Conservation (phyloP, 2,113 vertebrate species). For the Hypocryptadius cinnamomeus region DNA sequence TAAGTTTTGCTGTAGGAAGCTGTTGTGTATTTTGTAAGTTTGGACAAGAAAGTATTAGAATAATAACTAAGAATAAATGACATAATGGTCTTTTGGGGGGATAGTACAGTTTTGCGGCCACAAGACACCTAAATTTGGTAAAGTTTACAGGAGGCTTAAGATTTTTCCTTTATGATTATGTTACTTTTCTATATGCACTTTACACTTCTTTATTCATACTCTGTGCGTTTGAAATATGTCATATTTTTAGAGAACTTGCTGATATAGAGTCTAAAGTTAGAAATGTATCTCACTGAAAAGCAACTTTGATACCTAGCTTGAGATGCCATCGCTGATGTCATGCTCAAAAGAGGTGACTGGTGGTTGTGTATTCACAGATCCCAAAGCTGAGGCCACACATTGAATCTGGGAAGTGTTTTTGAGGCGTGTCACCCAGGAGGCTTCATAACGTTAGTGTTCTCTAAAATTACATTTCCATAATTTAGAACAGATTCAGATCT, state of each 20-base stretch:
- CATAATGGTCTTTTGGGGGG: background rate
- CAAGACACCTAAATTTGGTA: background rate
- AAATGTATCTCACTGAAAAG: constrained; percentile 12
- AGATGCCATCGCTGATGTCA: background rate
- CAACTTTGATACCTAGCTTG: background rate
- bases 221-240: background rate
- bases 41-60: background rate
- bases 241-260: constrained; percentile 19
- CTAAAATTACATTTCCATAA: background rate
- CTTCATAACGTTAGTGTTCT: background rate
- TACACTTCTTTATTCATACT: background rate
- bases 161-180: background rate
- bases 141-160: background rate
- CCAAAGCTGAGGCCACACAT: background rate
- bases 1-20: background rate
- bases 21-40: background rate
- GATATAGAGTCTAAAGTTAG: constrained; percentile 24
- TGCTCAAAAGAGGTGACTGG: background rate
- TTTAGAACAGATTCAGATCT: background rate
- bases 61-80: background rate
- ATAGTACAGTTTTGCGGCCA: background rate
- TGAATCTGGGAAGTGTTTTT: background rate
- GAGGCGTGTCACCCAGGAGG: background rate
- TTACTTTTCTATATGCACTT: background rate
- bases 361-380: background rate